These are phyloP conservation scores for Drosophila asahinai DNA, from an alignment of 1,140 invertebrate genomes.

Conservation along the genomic window DNA sequence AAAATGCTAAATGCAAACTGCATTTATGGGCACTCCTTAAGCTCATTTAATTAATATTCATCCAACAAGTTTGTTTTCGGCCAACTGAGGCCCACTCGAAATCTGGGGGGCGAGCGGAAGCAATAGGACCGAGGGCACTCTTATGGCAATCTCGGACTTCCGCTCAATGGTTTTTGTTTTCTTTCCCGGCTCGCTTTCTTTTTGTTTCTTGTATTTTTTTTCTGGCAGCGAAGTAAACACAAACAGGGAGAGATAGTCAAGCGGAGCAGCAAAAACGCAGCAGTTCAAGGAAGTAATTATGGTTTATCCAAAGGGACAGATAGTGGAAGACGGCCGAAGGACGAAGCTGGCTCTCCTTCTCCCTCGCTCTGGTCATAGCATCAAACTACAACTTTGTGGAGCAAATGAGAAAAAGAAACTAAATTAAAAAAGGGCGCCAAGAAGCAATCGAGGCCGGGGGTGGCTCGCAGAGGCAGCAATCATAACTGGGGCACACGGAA, in stretches of 20 bases:
- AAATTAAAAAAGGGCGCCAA: conserved; percentile 51
- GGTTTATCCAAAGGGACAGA: conserved; percentile 78
- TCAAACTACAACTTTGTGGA: conserved; percentile 54
- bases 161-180: conserved; percentile 58
- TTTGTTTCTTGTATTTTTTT: conserved; percentile 8
- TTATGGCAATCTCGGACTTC: conserved; percentile 74
- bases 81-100: conserved; percentile 23
- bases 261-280: conserved; percentile 63
- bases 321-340: conserved; percentile 47
- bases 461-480: conserved; percentile 3
- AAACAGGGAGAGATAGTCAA: conserved; percentile 31
- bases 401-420: conserved; percentile 39
- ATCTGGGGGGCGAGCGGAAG: conserved; percentile 12
- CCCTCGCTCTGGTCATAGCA: conserved; percentile 22
- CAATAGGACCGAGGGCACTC: conserved; percentile 50
- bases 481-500: conserved; percentile 26
- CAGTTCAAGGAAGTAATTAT: conserved; percentile 83
- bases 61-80: conserved; percentile 61
- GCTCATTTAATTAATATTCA: conserved; percentile 83
- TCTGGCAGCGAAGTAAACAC: conserved; percentile 30
- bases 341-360: background rate
- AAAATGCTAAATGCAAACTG: conserved; percentile 65
- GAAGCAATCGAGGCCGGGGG: conserved; percentile 22
- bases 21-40: conserved; percentile 66
- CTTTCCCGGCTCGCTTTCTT: conserved; percentile 2